Evolutionary conservation across 1,140 invertebrate genomes (phyloP), one percentile per base, ranked within the genome.

Genomic region (Lucilia sericata): DNA sequence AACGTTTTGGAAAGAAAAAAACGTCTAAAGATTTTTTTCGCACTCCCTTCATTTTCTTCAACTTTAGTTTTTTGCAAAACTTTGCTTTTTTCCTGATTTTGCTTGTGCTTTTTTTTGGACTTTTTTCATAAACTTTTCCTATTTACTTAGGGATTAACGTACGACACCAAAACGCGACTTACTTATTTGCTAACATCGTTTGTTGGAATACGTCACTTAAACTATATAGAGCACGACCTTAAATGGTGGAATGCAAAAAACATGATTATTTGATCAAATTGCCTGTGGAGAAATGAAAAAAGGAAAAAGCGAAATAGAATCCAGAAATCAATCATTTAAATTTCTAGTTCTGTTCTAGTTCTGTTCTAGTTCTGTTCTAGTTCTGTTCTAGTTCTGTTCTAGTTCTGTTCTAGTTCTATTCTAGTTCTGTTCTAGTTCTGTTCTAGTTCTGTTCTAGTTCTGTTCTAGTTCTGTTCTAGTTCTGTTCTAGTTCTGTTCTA

Each of bases 131-230:
- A 70, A 70, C n/a, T 70, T 70, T 70, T 70, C 19, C 65, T 70
- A 70, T 70, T 70, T 70, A 70, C 65, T n/a, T 70, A 8, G 65
- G 65, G 65, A 70, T 70, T 70, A 70, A 70, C 65, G 65, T 70
- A 70, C 65, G 19, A 70, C 65, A 70, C 65, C 65, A 70, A 70
- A 70, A 70, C n/a, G n/a, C 65, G 19, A 25, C 65, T 70, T 12
- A 70, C 19, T 70, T 70, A 70, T 25, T 70, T 70, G 9, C 65
- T 70, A 70, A 21, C n/a, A 70, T 70, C 65, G 21, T 70, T 30
- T 70, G 65, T 70, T 8, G 19, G 65, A 70, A 70, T 70, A 70
- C 10, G 65, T 70, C 65, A 70, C 65, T 70, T 70, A 0, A 70
- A 70, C 65, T 70, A 12, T 60, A n/a, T 25, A 25, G 65, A 0